These are phyloP conservation scores for Ardeotis arabs DNA, from an alignment of 2,113 vertebrate genomes.

Conservation along the genomic window DNA sequence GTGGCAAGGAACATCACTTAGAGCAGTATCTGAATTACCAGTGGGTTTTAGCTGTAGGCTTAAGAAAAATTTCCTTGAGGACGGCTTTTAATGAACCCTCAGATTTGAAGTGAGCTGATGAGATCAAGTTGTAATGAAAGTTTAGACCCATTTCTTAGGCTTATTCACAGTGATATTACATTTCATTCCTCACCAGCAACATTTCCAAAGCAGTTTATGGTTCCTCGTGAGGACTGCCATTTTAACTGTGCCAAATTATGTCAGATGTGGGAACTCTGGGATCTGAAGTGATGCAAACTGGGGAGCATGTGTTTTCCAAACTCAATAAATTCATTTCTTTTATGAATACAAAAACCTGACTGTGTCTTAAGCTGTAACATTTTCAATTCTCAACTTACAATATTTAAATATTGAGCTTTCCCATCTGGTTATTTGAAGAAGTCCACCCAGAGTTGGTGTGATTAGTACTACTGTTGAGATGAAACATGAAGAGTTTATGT, in stretches of 20 bases:
- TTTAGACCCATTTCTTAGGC: not conserved
- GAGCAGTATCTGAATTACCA: not conserved
- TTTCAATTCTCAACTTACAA: not conserved
- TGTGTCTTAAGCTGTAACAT: not conserved
- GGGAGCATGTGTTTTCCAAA: not conserved
- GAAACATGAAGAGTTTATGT: not conserved
- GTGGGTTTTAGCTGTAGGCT: not conserved
- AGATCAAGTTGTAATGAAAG: not conserved
- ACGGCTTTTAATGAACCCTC: not conserved
- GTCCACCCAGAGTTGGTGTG: not conserved
- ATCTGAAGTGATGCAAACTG: not conserved
- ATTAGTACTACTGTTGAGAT: not conserved
- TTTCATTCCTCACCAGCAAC: not conserved
- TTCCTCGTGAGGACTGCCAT: not conserved
- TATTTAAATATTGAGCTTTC: not conserved
- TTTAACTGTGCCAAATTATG: not conserved
- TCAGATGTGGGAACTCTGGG: not conserved
- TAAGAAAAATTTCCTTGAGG: not conserved
- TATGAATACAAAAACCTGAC: not conserved
- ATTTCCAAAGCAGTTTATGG: not conserved
- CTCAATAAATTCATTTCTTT: not conserved
- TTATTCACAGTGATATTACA: not conserved
- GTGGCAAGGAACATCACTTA: not conserved
- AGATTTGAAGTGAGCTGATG: not conserved
- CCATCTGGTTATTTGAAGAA: not conserved